Conservation (phyloP, 2,113 vertebrate genomes). For the Indicator maculatus region DNA sequence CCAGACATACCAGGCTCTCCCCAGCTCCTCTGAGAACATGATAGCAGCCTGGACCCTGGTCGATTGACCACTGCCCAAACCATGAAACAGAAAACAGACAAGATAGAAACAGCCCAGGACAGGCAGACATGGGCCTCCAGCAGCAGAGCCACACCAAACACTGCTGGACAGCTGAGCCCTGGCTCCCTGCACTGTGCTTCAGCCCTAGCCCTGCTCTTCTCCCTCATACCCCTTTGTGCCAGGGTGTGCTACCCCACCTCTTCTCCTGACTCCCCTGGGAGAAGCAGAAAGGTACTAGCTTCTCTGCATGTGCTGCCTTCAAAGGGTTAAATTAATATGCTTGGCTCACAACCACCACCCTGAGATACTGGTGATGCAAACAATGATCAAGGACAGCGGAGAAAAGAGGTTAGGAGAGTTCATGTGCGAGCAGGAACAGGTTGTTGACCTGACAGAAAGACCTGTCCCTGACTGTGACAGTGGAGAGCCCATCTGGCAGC, state of each 20-base stretch:
- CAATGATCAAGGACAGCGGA: neutral
- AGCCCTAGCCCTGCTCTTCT: neutral
- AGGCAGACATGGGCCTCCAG: neutral
- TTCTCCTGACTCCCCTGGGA: neutral
- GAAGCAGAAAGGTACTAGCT: neutral
- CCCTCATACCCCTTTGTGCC: rapidly evolving
- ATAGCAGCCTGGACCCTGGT: neutral
- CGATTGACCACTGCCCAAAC: neutral
- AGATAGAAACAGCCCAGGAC: neutral
- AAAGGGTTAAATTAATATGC: neutral
- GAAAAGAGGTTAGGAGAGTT: neutral
- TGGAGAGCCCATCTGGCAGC: neutral
- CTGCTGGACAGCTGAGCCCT: neutral
- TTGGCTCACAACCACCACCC: neutral
- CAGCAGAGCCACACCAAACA: neutral
- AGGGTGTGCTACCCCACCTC: neutral
- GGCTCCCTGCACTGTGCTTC: neutral
- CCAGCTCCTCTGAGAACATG: rapidly evolving
- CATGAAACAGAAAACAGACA: neutral
- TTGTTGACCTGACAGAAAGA: neutral
- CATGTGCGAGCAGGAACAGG: neutral
- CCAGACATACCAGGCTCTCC: neutral
- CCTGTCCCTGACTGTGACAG: neutral
- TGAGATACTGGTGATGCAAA: neutral
- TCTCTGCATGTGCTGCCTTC: neutral